Evolutionary conservation across 2,888 invertebrate genomes (phyloP).

Genomic region (Tuta absoluta): DNA sequence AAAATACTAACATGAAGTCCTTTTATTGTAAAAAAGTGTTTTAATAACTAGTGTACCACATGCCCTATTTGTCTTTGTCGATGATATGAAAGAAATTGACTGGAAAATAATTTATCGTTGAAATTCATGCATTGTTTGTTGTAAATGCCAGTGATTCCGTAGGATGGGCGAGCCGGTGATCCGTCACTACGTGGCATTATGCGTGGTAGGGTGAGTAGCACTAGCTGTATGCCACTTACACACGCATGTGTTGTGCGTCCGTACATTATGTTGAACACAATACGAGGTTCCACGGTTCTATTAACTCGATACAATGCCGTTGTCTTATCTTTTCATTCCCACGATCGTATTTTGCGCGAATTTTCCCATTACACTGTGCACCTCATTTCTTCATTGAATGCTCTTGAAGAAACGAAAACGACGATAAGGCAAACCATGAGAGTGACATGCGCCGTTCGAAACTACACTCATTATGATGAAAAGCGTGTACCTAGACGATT

Average conservation of each 20-base stretch:
- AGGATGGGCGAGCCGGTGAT: conserved; percentile 16
- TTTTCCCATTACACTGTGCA: conserved; percentile 64
- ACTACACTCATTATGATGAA: neutral
- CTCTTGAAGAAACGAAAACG: conserved; percentile 15
- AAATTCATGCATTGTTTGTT: neutral
- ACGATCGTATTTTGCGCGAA: conserved; percentile 68
- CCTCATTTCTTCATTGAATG: conserved; percentile 23
- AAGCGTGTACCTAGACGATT: neutral
- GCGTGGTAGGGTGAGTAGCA: conserved; percentile 2
- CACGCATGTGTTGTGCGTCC: conserved; percentile 2
- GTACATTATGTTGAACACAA: conserved; percentile 45
- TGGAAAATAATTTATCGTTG: neutral
- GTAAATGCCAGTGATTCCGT: conserved; percentile 18
- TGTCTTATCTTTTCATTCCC: conserved; percentile 66
- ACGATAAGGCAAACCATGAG: neutral
- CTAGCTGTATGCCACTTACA: neutral
- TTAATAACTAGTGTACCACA: too few species aligned
- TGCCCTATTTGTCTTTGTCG: neutral
- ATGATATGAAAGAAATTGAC: neutral
- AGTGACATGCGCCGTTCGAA: conserved; percentile 3
- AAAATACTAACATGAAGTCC: too few species aligned
- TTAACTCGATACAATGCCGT: conserved; percentile 63
- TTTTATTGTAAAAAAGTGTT: too few species aligned
- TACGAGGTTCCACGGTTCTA: conserved; percentile 57
- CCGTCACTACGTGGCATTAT: conserved; percentile 1